A percentile compares a stretch with the other conserved stretches of the same genome.
Evolutionary conservation across 2,888 invertebrate genomes (phyloP).

Genomic region (Parnassius mnemosyne): DNA sequence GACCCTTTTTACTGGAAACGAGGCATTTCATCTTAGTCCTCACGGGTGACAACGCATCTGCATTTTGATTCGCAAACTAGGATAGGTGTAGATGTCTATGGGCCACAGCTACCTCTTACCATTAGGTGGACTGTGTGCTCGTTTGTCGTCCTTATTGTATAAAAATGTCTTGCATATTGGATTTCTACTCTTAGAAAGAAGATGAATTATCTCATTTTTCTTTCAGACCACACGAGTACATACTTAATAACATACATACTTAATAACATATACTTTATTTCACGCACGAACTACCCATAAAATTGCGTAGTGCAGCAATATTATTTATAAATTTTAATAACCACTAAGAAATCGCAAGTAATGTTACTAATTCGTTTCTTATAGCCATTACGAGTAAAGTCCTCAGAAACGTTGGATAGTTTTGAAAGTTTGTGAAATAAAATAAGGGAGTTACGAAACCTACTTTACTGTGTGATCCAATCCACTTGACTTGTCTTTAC

Average conservation of each 20-base stretch:
- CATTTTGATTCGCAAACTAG: too few species aligned
- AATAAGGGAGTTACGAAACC: conserved; percentile 9
- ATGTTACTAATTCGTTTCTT: conserved; percentile 22
- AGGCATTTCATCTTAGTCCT: too few species aligned
- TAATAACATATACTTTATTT: neutral
- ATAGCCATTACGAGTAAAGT: conserved; percentile 20
- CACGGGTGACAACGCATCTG: too few species aligned
- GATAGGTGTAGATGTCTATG: too few species aligned
- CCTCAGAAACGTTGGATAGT: conserved; percentile 2
- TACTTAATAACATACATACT: too few species aligned
- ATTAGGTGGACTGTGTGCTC: too few species aligned
- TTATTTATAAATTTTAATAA: conserved; percentile 15
- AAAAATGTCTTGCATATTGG: neutral
- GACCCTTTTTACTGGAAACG: too few species aligned
- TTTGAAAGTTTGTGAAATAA: conserved; percentile 16
- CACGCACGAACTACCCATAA: conserved; percentile 17
- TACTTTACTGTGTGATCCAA: conserved; percentile 21
- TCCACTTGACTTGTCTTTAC: conserved; percentile 11
- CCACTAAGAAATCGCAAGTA: conserved; percentile 14
- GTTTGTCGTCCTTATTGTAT: too few species aligned
- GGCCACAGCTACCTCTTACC: too few species aligned
- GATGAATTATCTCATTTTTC: too few species aligned
- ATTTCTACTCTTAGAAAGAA: too few species aligned
- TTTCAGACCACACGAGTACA: too few species aligned
- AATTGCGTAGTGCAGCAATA: conserved; percentile 17